A percentile compares a stretch with the other conserved stretches of the same genome.
These are phyloP conservation scores for Lates japonicus DNA, from an alignment of 2,797 vertebrate genomes.

Conservation along the genomic window DNA sequence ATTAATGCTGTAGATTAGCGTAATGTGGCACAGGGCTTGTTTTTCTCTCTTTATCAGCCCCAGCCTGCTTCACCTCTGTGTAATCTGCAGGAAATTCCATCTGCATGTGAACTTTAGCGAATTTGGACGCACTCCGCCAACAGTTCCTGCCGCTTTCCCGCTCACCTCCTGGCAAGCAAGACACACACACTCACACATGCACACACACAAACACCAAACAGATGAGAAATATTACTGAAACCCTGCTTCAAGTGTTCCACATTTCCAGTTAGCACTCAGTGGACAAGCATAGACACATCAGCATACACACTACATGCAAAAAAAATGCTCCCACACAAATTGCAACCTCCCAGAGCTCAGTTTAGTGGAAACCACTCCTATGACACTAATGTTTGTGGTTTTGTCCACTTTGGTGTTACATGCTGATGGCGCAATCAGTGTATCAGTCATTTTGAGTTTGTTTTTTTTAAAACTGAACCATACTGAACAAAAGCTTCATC, in stretches of 20 bases:
- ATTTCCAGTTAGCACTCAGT: conserved; percentile 63
- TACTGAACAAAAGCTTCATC: conserved; percentile 2
- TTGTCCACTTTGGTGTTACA: conserved; percentile 51
- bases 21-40: conserved; percentile 73
- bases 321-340: conserved; percentile 56
- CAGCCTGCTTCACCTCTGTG: conserved; percentile 74
- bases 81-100: conserved; percentile 88
- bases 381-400: conserved; percentile 64
- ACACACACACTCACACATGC: neutral
- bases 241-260: conserved; percentile 33
- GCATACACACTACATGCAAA: conserved; percentile 32
- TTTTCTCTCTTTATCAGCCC: conserved; percentile 75
- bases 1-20: conserved; percentile 63
- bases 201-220: conserved; percentile 18
- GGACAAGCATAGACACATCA: conserved; percentile 63
- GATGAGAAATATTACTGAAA: conserved; percentile 63
- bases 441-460: conserved; percentile 34
- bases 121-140: conserved; percentile 73
- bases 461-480: neutral
- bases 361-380: conserved; percentile 31
- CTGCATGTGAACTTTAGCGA: conserved; percentile 76
- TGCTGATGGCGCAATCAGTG: conserved; percentile 37
- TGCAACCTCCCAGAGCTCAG: conserved; percentile 25
- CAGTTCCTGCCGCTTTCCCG: conserved; percentile 79
- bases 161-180: conserved; percentile 51